Percentiles rank a stretch among this genome's conserved stretches.
These are phyloP conservation scores for Myotis yumanensis DNA, from an alignment of 2,113 vertebrate genomes.

Conservation along the genomic window DNA sequence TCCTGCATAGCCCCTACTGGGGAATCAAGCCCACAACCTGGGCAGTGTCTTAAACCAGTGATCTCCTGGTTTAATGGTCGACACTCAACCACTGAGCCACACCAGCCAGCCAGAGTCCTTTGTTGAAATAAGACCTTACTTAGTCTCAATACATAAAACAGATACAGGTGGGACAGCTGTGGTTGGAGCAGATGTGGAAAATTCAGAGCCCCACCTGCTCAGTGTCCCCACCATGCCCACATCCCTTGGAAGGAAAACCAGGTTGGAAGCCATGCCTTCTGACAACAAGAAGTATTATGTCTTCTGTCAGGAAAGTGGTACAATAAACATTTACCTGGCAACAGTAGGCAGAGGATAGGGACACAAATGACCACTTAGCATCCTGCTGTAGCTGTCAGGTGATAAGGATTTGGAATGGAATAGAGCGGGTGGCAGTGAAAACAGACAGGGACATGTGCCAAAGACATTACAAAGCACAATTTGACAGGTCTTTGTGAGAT, in stretches of 20 bases:
- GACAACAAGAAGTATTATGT: not conserved
- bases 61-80: no score
- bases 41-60: no score
- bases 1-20: no score
- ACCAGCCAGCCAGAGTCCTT: not conserved
- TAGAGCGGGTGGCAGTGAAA: not conserved
- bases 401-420: not conserved
- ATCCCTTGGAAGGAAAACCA: not conserved
- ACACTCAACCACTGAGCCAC: no score
- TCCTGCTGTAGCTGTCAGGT: not conserved
- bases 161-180: not conserved
- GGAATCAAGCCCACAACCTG: no score
- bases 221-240: not conserved
- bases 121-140: not conserved
- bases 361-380: not conserved
- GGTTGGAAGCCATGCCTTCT: not conserved
- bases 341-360: not conserved
- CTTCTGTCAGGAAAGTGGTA: not conserved
- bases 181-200: not conserved
- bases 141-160: conserved; percentile 6
- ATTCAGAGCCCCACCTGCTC: not conserved
- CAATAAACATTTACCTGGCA: not conserved
- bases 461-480: not conserved
- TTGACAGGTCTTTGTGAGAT: not conserved
- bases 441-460: not conserved